These are phyloP conservation scores for Gryon sp. DNA, from an alignment of 1,140 invertebrate genomes.

Conservation along the genomic window DNA sequence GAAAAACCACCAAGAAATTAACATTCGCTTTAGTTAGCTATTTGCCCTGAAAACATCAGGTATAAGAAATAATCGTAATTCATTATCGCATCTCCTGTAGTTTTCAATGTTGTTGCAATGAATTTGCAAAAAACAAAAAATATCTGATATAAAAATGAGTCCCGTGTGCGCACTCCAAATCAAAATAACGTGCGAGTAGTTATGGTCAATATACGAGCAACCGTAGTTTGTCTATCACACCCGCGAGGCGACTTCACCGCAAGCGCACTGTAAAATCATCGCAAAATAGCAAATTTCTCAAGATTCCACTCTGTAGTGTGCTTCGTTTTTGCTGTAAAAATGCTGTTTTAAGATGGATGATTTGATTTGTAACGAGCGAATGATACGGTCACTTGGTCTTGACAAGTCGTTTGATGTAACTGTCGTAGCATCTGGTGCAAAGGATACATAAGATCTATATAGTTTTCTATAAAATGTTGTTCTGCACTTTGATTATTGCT, in stretches of 20 bases:
- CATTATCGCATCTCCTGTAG: conserved; percentile 9
- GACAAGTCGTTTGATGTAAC: background rate
- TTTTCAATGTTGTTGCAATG: conserved; percentile 21
- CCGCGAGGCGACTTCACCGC: conserved; percentile 51
- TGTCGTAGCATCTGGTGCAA: too few relatives aligned
- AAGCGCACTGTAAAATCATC: conserved; percentile 60
- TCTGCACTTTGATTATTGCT: too few relatives aligned
- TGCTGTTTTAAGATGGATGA: conserved; percentile 30
- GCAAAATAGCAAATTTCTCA: conserved; percentile 55
- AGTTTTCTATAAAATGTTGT: too few relatives aligned
- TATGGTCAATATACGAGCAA: conserved; percentile 53
- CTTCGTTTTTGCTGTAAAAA: too few relatives aligned
- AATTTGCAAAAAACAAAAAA: conserved; percentile 35
- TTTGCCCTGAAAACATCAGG: background rate
- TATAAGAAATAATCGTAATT: conserved; percentile 29
- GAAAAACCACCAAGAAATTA: background rate
- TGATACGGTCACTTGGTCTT: conserved; percentile 3
- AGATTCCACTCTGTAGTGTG: conserved; percentile 4
- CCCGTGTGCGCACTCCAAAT: conserved; percentile 50
- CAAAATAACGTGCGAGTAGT: conserved; percentile 52
- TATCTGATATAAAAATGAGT: conserved; percentile 44
- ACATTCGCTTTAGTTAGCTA: too few relatives aligned
- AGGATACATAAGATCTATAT: too few relatives aligned
- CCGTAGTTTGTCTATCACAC: conserved; percentile 52
- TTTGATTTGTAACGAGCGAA: conserved; percentile 36